Conservation (phyloP, 1,140 invertebrate species). For the Drosophila kepulauana region DNA sequence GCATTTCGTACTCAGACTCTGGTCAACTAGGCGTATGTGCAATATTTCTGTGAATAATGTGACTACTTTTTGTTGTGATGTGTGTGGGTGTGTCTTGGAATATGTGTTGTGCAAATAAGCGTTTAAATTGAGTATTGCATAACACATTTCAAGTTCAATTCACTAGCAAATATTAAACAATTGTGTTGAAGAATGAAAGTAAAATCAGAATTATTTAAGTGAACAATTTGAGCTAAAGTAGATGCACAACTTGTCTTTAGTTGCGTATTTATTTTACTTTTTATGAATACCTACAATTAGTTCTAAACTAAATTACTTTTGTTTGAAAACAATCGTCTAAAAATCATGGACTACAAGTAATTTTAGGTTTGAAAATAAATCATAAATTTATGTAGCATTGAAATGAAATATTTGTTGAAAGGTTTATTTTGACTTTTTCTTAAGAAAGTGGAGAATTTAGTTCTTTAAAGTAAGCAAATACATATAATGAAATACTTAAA, state of each 20-base stretch:
- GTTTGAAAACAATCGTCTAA: no score
- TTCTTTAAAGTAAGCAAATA: no score
- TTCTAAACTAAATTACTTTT: no score
- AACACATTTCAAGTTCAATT: background rate
- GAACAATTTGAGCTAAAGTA: background rate
- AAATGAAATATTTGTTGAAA: background rate
- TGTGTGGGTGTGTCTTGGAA: background rate
- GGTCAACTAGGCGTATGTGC: slow-evolving; percentile 24
- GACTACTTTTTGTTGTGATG: background rate
- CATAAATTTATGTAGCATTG: background rate
- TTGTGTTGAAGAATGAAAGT: background rate
- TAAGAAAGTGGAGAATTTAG: no score
- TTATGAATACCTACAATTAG: no score
- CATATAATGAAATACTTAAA: no score
- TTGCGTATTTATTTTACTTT: no score
- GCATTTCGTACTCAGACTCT: background rate
- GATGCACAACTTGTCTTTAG: no score
- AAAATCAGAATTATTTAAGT: background rate
- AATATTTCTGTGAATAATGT: slow-evolving; percentile 7
- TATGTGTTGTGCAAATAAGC: background rate
- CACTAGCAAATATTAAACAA: background rate
- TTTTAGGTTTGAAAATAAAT: background rate
- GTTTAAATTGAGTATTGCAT: background rate
- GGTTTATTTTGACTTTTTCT: no score
- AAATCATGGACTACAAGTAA: background rate